Base-by-base conservation (phyloP, 2,888 invertebrate genomes). In the Neocrepidodera transversa region DNA sequence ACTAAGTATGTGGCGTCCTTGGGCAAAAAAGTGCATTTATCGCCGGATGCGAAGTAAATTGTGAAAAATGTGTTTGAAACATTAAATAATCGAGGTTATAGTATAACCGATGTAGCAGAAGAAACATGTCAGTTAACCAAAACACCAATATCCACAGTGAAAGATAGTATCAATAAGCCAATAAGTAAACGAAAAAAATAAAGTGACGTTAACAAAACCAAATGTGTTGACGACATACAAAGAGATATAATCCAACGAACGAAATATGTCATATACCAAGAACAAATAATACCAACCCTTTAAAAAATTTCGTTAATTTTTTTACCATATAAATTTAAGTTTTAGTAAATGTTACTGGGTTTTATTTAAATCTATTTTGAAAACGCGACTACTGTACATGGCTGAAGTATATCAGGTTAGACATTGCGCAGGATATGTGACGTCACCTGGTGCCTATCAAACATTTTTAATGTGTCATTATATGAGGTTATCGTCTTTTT, bases 11-110 rank as follows among this genome's bases (percentile, higher is more conserved):
- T 23, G 23, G 23, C 23, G 23, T 23, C 23, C 23, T 23, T 23
- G 42, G 23, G 8, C 1, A 42, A 14, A 45, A 14, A 45, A 14
- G 45, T 45, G 13, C 23, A 45, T 26, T 45, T 42, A 10, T 20
- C 42, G 26, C 26, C 45, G 13, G 26, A 45, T 45, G 26, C 45
- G 14, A 45, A 45, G 26, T 6, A 26, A 1, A 26, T 45, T 45
- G 23, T 20, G 26, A 45, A 23, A 23, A 14, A 23, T 26, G 45
- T 45, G 11, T 26, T 13, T 45, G 45, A 45, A 13, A 14, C 23
- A 16, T 26, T 45, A 8, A 14, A 13, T 6, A 11, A 45, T 26
- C 13, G 45, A 45, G 26, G 45, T 26, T 45, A 26, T 11, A 8
- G 3, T 36, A 4, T 14, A 14, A 36, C 8, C 13, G 14, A 2